These are phyloP conservation scores for Motacilla alba DNA, from an alignment of 2,113 vertebrate genomes.

Conservation along the genomic window DNA sequence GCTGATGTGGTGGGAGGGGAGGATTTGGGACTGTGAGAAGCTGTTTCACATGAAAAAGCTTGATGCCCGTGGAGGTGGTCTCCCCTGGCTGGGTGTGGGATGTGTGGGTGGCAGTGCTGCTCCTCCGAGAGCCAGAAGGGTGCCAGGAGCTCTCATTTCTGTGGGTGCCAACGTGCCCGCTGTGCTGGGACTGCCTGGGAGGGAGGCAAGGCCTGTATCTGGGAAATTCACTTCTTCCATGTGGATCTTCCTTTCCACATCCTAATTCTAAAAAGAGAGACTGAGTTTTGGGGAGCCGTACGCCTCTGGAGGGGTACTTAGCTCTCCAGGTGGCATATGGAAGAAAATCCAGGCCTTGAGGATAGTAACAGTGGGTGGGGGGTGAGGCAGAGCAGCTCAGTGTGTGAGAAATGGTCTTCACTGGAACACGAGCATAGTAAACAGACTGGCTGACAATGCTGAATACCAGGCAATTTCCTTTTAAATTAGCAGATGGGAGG, in stretches of 20 bases:
- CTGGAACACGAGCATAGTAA: conserved; percentile 39
- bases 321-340: neutral
- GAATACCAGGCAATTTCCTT: conserved; percentile 55
- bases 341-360: neutral
- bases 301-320: neutral
- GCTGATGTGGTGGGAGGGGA: neutral
- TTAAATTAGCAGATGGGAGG: conserved; percentile 63
- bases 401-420: conserved; percentile 32
- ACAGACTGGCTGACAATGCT: conserved; percentile 56
- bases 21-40: neutral
- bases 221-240: neutral
- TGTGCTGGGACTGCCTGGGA: neutral
- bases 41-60: neutral
- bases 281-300: neutral
- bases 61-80: neutral
- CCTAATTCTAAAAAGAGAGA: neutral
- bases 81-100: neutral
- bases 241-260: neutral
- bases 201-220: neutral
- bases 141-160: neutral
- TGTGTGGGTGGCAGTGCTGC: neutral
- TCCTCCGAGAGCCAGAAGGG: neutral
- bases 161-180: rapidly evolving
- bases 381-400: conserved; percentile 2
- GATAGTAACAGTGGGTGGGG: neutral